A percentile compares a stretch with the other conserved stretches of the same genome.
Evolutionary conservation across 2,797 vertebrate genomes (phyloP).

Genomic region (Acanthiza pusilla): DNA sequence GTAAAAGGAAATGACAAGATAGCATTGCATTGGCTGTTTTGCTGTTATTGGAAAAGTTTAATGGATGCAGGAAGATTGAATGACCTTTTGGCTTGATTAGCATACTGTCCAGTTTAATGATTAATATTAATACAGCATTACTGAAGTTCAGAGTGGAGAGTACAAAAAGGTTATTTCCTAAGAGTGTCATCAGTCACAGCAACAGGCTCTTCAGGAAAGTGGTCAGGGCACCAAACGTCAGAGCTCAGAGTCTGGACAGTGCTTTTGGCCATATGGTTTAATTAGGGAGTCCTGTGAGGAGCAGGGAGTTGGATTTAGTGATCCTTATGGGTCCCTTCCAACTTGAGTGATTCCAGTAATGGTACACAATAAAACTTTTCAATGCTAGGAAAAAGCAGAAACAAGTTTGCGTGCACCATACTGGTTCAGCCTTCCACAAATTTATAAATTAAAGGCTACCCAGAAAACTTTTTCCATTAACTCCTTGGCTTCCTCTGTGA

Average conservation of each 20-base stretch:
- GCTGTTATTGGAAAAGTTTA: neutral
- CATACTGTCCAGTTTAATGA: neutral
- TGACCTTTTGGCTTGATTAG: neutral
- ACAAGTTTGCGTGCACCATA: neutral
- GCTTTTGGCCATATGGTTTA: neutral
- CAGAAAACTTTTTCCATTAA: neutral
- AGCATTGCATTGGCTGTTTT: neutral
- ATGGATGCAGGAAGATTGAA: neutral
- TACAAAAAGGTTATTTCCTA: neutral
- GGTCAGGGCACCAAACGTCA: neutral
- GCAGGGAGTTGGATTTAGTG: neutral
- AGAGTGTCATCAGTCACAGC: accelerated
- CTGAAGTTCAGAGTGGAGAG: neutral
- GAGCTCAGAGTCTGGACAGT: neutral
- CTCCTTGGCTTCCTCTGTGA: neutral
- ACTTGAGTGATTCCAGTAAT: neutral
- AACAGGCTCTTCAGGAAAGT: neutral
- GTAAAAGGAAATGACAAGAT: neutral
- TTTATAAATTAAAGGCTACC: neutral
- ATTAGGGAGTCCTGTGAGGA: neutral
- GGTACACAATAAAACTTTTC: neutral
- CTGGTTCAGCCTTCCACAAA: neutral
- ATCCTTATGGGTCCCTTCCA: neutral
- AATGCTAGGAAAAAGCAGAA: neutral
- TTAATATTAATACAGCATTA: neutral